A percentile compares a stretch with the other conserved stretches of the same genome.
Conservation (phyloP, 2,888 invertebrate genomes). For the Nasonia oneida region DNA sequence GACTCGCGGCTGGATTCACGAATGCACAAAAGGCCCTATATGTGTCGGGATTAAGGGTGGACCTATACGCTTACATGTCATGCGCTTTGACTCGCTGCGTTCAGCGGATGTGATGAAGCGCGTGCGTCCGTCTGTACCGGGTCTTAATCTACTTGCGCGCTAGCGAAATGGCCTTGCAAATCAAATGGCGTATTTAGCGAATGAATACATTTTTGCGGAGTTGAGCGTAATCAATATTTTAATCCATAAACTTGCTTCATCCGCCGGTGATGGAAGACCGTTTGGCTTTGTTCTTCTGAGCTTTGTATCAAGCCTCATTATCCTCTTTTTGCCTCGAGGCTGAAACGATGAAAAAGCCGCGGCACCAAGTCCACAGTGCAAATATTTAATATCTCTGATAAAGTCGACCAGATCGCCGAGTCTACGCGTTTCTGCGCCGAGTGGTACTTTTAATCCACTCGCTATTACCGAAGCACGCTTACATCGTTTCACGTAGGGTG, state of each 20-base stretch:
- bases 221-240: too few relatives aligned
- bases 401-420: background rate
- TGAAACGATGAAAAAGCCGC: constrained; percentile 17
- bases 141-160: too few relatives aligned
- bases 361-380: background rate
- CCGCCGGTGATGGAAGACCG: too few relatives aligned
- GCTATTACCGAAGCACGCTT: background rate
- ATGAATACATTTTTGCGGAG: too few relatives aligned
- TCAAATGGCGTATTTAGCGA: too few relatives aligned
- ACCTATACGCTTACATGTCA: background rate
- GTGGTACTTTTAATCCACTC: constrained; percentile 46
- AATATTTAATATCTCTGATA: constrained; percentile 39
- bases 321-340: background rate
- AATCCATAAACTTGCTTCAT: too few relatives aligned
- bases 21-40: too few relatives aligned
- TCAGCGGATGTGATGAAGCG: background rate
- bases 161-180: too few relatives aligned
- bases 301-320: background rate
- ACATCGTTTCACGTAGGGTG: too few relatives aligned
- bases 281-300: background rate
- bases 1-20: too few relatives aligned
- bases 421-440: background rate
- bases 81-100: background rate
- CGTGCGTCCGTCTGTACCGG: background rate
- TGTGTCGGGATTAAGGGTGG: background rate